These are phyloP conservation scores for Tangara arthus DNA, from an alignment of 2,797 vertebrate genomes.

Conservation along the genomic window DNA sequence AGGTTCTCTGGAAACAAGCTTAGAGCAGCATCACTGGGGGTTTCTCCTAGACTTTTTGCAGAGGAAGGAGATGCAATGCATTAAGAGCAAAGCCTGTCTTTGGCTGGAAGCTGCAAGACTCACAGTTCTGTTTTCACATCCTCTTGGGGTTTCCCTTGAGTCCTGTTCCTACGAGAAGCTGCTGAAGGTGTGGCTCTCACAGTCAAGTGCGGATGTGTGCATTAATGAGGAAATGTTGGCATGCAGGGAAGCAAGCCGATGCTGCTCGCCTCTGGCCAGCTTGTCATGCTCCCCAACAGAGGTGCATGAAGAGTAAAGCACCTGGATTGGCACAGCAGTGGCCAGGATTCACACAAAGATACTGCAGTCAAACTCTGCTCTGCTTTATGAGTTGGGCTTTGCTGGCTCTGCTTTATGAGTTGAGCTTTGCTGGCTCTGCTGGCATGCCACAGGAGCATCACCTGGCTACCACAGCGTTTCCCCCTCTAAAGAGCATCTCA, in stretches of 20 bases:
- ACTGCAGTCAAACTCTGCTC: not conserved
- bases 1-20: not conserved
- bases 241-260: not conserved
- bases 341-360: not conserved
- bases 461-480: not conserved
- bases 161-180: not conserved
- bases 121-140: slow-evolving; percentile 7
- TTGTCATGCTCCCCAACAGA: not conserved
- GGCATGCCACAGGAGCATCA: not conserved
- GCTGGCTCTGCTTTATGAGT: not conserved
- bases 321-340: not conserved
- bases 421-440: not conserved
- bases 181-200: not conserved
- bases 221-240: slow-evolving; percentile 7
- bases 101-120: not conserved
- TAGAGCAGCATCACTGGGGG: not conserved
- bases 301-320: not conserved
- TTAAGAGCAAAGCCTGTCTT: not conserved
- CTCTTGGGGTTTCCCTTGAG: slow-evolving; percentile 4
- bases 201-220: not conserved
- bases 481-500: not conserved
- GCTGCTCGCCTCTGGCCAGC: not conserved
- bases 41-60: not conserved
- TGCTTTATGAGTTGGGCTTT: not conserved
- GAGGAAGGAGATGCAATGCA: not conserved